Evolutionary conservation across 2,888 invertebrate genomes (phyloP), one percentile per base, ranked within the genome.

Genomic region (Germaria angustata): DNA sequence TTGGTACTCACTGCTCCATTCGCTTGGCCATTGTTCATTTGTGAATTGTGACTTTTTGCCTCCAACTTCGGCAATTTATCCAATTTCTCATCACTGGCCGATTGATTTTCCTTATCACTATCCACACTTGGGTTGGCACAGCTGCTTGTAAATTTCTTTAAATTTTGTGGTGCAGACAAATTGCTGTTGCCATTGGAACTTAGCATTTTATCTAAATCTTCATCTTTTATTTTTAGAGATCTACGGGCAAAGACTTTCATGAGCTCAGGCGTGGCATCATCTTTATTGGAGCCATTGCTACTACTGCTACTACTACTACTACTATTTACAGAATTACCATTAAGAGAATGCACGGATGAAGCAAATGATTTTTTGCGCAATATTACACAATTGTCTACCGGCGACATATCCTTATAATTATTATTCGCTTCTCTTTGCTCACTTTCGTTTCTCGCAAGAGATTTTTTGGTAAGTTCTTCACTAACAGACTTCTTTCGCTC

Each of bases 181-280:
- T 71, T 57, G 55, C 24, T 66, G 22, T 36, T 84, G 36, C 51
- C 69, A 24, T 73, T 77, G 20, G 46, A 44, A 11, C 53, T 77
- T 2, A 83, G 28, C 11, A 85, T 80, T 84, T 87, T 84, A 44
- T 85, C 82, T 0, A 93, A 92, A 77, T 95, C 91, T 49, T 95
- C 95, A 4, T 95, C 95, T 91, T 95, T 95, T n/a, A 95, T 92
- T 91, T 96, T 96, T 0, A 96, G 91, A n/a, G 96, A 96, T 76
- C 96, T 92, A 51, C 96, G 92, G 0, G 96, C 96, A 88, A 96
- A 96, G 0, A 96, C 96, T 91, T 96, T 96, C 94, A 96, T 94
- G 8, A 96, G 89, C 90, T 96, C 96, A 0, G 96, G 95, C 88
- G 95, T 95, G 39, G 95, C 94, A 76, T 95, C 95, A 41, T 73